Percentiles rank a stretch among this genome's conserved stretches.
Evolutionary conservation across 2,113 vertebrate genomes (phyloP).

Genomic region (Ellobius talpinus): DNA sequence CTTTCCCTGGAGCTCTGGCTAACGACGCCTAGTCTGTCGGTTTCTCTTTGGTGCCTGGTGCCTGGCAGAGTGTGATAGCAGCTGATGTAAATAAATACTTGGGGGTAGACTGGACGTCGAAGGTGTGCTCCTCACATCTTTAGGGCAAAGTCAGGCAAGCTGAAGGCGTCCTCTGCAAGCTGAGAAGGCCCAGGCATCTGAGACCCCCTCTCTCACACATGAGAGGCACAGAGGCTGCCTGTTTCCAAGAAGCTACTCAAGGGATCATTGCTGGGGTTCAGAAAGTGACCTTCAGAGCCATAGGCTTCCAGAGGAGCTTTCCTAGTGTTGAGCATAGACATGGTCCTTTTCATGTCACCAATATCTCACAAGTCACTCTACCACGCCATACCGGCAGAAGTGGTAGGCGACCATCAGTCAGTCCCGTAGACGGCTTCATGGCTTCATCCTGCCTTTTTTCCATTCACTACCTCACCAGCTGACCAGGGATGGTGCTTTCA

Average conservation of each 20-base stretch:
- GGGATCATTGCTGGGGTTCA: background rate
- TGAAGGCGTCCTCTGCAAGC: background rate
- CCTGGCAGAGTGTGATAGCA: background rate
- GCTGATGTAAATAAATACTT: background rate
- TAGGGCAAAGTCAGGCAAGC: background rate
- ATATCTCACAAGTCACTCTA: rapidly evolving
- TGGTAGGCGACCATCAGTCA: rapidly evolving
- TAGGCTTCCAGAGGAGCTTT: background rate
- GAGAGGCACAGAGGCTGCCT: rapidly evolving
- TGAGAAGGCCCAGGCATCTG: background rate
- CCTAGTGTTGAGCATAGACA: no score
- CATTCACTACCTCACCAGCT: background rate
- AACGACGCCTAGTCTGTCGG: background rate
- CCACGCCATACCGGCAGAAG: no score
- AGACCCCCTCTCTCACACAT: rapidly evolving
- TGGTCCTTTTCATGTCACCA: rapidly evolving
- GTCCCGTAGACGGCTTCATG: background rate
- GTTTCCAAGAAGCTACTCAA: background rate
- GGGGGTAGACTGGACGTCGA: rapidly evolving
- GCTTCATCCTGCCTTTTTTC: background rate
- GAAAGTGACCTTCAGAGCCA: background rate
- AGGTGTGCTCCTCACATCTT: background rate
- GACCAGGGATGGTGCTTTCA: background rate
- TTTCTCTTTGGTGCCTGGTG: background rate
- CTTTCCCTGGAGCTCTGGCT: background rate